Conservation (phyloP, 2,888 invertebrate genomes). For the Rhagonycha fulva region DNA sequence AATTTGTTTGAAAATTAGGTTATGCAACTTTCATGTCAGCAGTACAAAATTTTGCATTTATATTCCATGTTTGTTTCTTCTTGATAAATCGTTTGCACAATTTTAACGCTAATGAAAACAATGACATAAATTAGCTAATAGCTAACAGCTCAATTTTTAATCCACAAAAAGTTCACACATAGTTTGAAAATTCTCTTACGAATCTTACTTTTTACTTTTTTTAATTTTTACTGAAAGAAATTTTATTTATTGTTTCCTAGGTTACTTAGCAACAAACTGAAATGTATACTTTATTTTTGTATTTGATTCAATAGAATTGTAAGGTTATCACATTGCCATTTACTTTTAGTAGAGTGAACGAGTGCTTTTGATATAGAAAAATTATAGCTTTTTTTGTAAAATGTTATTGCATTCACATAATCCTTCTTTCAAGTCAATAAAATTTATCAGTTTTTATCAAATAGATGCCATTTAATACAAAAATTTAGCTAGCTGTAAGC, state of each 20-base stretch:
- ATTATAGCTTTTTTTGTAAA: constrained; percentile 29
- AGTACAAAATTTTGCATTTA: constrained; percentile 21
- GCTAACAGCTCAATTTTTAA: not conserved
- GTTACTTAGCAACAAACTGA: not conserved
- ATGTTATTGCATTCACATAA: constrained; percentile 34
- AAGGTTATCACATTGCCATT: constrained; percentile 21
- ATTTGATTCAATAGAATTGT: constrained; percentile 7
- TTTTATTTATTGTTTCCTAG: not conserved
- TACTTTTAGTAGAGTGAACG: constrained; percentile 20
- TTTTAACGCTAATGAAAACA: not conserved
- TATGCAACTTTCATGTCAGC: constrained; percentile 22
- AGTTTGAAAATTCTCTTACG: not conserved
- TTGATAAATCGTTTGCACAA: not conserved
- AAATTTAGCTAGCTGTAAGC: too few species aligned
- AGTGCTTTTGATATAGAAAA: constrained; percentile 31
- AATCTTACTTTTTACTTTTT: not conserved
- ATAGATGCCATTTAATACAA: not conserved
- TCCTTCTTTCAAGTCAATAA: constrained; percentile 32
- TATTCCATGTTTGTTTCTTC: not conserved
- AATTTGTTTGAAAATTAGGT: constrained; percentile 31
- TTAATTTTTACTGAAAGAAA: not conserved
- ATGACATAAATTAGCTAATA: not conserved
- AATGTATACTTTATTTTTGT: not conserved
- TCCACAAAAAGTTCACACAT: not conserved
- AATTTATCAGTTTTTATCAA: constrained; percentile 26